phyloP scores from a whole-genome alignment of 53 echinoderm and acorn worm genomes.

The Patiria pectinifera region DNA sequence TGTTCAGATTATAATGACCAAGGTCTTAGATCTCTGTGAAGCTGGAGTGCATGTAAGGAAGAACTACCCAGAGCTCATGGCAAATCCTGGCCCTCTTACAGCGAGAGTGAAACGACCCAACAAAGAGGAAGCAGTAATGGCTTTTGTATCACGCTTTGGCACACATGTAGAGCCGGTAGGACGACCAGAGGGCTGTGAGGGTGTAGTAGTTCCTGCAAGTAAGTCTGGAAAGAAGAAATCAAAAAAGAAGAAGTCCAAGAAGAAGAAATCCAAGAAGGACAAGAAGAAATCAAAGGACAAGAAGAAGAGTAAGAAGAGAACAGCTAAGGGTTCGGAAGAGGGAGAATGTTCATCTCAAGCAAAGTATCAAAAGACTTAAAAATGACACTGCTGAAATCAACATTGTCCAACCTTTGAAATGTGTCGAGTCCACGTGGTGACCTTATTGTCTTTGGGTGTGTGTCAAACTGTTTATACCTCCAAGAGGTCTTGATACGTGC shows the following conservation, averaged over 20 bases:
- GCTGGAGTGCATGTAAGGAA: not conserved
- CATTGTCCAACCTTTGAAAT: too few species aligned
- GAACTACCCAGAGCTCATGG: slow-evolving; percentile 16
- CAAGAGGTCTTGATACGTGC: not conserved
- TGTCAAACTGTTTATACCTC: too few species aligned
- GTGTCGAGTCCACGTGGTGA: too few species aligned
- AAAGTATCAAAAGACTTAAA: not conserved
- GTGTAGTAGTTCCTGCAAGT: not conserved
- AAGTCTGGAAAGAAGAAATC: not conserved
- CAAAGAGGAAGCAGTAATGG: slow-evolving; percentile 25
- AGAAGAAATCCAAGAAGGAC: not conserved
- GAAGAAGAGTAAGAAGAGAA: not conserved
- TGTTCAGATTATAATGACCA: not conserved
- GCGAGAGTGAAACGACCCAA: not conserved
- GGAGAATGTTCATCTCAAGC: not conserved
- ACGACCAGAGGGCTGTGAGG: slow-evolving; percentile 34
- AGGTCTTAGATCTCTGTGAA: slow-evolving; percentile 25
- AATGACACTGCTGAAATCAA: too few species aligned
- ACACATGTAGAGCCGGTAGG: slow-evolving; percentile 28
- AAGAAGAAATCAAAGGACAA: slow-evolving; percentile 18
- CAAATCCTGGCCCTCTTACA: slow-evolving; percentile 34
- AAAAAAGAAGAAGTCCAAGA: not conserved
- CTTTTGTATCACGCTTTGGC: slow-evolving; percentile 42
- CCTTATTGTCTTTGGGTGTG: too few species aligned
- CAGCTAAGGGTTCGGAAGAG: not conserved